Evolutionary conservation across 37 sponge, comb jelly and placozoan species (phyloP), one percentile per base, ranked within the genome.

Genomic region (Oopsacas minuta): DNA sequence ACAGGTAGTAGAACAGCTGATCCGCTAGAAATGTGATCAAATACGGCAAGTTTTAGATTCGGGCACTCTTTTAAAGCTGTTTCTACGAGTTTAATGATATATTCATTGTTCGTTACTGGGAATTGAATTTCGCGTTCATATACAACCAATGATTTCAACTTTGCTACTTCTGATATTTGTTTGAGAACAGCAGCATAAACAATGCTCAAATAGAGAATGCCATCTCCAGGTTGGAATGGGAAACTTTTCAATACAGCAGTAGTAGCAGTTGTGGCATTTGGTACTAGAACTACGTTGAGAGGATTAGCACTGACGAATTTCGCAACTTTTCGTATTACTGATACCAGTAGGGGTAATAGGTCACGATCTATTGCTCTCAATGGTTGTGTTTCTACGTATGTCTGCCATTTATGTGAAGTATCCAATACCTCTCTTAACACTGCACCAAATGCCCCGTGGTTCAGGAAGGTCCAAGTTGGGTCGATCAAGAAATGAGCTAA

Each of bases 381-480:
- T 37, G 95, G 95, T 75, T 95, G 91, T 35, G 36, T 61, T 52
- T 95, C 95, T 86, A 87, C 83, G 38, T 92, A 90, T 0, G 37
- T 81, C 82, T 87, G 91, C 92, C 92, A 94, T 0, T 28, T 39
- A 83, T 91, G 36, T 0, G 61, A 17, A 1, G 42, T 38, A 30
- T 30, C 84, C 36, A 83, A 42, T 0, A 81, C 93, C 83, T 90
- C 87, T 46, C 86, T 89, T 15, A 91, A 8, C 17, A 83, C 85
- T 23, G 90, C 86, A 1, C 95, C 95, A 87, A 92, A 95, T 0
- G 91, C 93, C 25, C 95, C 95, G 85, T 95, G 95, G 39, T 95
- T 95, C n/a, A 95, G 39, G 37, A 86, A 95, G 0, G 89, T 86
- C 39, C 39, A 81, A 36, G 25, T 37, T 37, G 84, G 84, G 49